These are phyloP conservation scores for Pristionchus arcanus DNA, from an alignment of 2,888 invertebrate species.

Conservation along the genomic window DNA sequence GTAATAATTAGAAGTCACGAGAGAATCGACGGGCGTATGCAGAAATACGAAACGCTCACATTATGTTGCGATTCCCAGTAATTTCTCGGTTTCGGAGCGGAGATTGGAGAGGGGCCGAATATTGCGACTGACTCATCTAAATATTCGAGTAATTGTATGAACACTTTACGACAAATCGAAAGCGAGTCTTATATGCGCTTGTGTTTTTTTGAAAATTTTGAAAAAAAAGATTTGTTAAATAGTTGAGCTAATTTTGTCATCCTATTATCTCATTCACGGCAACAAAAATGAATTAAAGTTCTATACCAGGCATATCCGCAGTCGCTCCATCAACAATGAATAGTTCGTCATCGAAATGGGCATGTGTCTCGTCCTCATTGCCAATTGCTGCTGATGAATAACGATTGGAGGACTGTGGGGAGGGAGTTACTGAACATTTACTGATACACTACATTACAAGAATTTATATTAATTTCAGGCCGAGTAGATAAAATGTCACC, in stretches of 20 bases:
- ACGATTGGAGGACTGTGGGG: not conserved
- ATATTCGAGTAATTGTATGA: not conserved
- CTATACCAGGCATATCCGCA: not conserved
- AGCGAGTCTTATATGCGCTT: not conserved
- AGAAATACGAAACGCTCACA: not conserved
- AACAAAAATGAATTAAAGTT: too few relatives aligned
- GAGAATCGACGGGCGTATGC: not conserved
- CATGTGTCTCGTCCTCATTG: constrained; percentile 6
- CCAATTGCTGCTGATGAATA: not conserved
- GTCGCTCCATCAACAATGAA: not conserved
- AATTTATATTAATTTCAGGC: not conserved
- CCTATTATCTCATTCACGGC: too few relatives aligned
- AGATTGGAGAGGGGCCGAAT: not conserved
- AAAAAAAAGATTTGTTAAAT: too few relatives aligned
- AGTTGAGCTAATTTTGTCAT: too few relatives aligned
- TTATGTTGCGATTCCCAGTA: not conserved
- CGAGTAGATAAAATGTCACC: not conserved
- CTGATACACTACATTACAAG: not conserved
- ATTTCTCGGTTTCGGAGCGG: not conserved
- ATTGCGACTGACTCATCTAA: not conserved
- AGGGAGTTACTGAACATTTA: not conserved
- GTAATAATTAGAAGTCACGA: constrained; percentile 18
- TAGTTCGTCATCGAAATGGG: not conserved
- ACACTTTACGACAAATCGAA: not conserved
- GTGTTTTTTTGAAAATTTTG: too few relatives aligned